Evolutionary conservation across 2,888 invertebrate species (phyloP).

Genomic region (Eupithecia insigniata): DNA sequence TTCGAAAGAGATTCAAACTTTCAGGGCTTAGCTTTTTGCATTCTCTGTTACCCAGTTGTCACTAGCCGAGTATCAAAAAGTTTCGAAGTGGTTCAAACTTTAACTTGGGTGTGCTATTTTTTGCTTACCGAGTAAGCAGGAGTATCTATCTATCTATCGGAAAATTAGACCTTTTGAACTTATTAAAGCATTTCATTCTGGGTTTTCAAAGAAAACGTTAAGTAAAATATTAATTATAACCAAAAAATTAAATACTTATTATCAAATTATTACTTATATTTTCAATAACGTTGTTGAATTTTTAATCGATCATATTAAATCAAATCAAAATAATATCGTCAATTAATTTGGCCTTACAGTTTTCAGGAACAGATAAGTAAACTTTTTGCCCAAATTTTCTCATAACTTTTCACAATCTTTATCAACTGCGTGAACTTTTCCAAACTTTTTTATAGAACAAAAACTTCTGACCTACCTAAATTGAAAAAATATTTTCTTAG

Average conservation of each 20-base stretch:
- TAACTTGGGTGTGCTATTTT: not conserved
- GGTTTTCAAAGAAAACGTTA: not conserved
- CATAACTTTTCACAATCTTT: slow-evolving; percentile 8
- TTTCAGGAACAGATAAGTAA: not conserved
- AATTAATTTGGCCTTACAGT: not conserved
- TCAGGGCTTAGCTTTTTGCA: not conserved
- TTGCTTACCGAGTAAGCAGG: not conserved
- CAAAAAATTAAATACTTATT: not conserved
- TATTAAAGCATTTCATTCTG: not conserved
- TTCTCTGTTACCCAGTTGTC: not conserved
- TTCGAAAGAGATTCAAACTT: not conserved
- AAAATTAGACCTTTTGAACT: not conserved
- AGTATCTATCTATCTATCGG: not conserved
- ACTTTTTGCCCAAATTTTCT: not conserved
- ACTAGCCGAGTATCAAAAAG: not conserved
- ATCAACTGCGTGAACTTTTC: not conserved
- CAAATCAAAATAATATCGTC: not conserved
- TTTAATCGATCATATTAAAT: no score
- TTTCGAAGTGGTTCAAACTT: not conserved
- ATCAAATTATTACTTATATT: not conserved
- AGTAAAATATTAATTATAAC: not conserved
- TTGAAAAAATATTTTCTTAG: not conserved
- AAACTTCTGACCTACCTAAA: not conserved
- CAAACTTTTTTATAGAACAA: not conserved
- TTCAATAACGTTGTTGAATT: not conserved